Base-by-base conservation (phyloP, 2,888 invertebrate species). In the Heliconius sara region DNA sequence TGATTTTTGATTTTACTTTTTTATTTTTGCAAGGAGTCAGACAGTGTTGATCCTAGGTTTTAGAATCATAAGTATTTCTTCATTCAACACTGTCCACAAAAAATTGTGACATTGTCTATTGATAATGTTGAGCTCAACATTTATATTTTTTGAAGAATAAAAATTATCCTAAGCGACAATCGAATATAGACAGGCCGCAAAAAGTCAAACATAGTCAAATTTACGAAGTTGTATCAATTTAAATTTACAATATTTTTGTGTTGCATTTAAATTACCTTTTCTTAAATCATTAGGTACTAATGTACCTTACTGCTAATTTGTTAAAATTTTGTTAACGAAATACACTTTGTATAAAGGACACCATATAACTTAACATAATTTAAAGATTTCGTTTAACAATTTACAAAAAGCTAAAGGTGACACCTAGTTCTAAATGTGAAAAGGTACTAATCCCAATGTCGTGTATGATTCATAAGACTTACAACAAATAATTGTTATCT, bases 361-460 rank as follows among this genome's bases (percentile, higher is more conserved):
- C 7, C 19, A 19, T 52, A n/a, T 60, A 13, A 27, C 16, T 25
- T 67, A 67, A 34, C 2, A 34, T 67, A 39, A 67, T 22, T 34
- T 34, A 30, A 19, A 9, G 7, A 67, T 5, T 39, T 30, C 2
- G 3, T 71, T 52, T 13, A n/a, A 22, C 10, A 27, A 10, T 22
- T 10, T 39, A 30, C 27, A 52, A 12, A 73, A 73, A 34, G 34
- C 57, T 52, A 30, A 57, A 13, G n/a, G 57, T 25, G 60, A 34
- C 57, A 73, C 4, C 12, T 73, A 60, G 60, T 73, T 73, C 3
- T n/a, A 57, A 57, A 60, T 73, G n/a, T 73, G 57, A 73, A 73
- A 57, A 73, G 4, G 57, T 73, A 30, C 34, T 60, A 34, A 60
- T 34, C 16, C 2, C 60, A 60, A 60, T 22, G 60, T 73, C 72